Evolutionary conservation across 1,140 invertebrate genomes (phyloP).

Genomic region (Drosophila pallidifrons): DNA sequence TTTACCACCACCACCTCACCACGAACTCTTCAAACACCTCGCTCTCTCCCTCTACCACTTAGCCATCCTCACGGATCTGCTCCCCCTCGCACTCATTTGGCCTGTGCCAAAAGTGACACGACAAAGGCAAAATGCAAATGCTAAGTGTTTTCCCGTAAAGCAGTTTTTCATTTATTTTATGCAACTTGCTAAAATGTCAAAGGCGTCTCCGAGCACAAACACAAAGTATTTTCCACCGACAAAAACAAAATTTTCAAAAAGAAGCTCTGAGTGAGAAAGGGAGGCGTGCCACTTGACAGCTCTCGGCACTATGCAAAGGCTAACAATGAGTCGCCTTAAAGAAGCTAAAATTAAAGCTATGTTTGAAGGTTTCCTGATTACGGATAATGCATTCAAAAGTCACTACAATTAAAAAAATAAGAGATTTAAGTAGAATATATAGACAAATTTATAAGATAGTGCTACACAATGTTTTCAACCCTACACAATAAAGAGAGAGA

Average conservation of each 20-base stretch:
- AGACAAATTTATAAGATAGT: too few relatives aligned
- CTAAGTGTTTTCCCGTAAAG: constrained; percentile 56
- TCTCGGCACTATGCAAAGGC: not conserved
- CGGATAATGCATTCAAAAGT: too few relatives aligned
- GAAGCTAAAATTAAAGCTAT: constrained; percentile 3
- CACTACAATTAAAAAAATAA: too few relatives aligned
- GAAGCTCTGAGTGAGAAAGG: not conserved
- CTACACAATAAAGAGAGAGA: too few relatives aligned
- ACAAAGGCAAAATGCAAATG: constrained; percentile 71
- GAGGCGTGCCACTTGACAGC: constrained; percentile 14
- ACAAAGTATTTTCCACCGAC: constrained; percentile 35
- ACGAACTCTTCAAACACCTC: not conserved
- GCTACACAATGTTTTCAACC: too few relatives aligned
- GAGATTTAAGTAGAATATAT: too few relatives aligned
- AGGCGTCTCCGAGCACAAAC: constrained; percentile 41
- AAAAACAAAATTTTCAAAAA: constrained; percentile 48
- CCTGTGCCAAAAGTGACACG: constrained; percentile 48
- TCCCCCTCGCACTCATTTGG: constrained; percentile 42
- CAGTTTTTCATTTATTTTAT: constrained; percentile 81
- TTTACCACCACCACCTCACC: not conserved
- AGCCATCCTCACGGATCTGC: not conserved
- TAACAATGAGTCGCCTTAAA: constrained; percentile 17
- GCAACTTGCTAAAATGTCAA: constrained; percentile 76
- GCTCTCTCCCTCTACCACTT: not conserved
- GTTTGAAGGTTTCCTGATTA: not conserved